phyloP scores from a whole-genome alignment of 1,140 invertebrate species.

The Anoplophora glabripennis region DNA sequence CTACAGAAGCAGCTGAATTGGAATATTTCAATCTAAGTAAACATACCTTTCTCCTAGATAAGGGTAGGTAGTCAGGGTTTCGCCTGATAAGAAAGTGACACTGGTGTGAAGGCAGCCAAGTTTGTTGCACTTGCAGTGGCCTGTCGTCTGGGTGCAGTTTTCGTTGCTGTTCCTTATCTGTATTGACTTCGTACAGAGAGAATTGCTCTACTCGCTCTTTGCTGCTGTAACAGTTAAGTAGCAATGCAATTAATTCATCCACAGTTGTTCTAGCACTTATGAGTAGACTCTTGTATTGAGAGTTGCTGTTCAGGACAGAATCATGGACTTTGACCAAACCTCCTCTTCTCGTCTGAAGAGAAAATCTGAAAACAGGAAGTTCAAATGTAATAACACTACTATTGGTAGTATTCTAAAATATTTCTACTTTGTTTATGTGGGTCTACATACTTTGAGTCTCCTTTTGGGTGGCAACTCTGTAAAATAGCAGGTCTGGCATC shows the following conservation, averaged over 20 bases:
- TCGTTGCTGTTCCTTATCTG: conserved; percentile 73
- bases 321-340: conserved; percentile 89
- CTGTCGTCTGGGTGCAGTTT: conserved; percentile 83
- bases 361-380: conserved; percentile 65
- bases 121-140: conserved; percentile 77
- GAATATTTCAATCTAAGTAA: too few species aligned
- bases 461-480: conserved; percentile 86
- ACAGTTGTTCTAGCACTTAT: conserved; percentile 87
- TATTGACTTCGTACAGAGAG: conserved; percentile 80
- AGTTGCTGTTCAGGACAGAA: conserved; percentile 83
- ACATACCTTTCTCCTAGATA: conserved; percentile 58
- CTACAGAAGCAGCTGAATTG: too few species aligned
- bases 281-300: conserved; percentile 87
- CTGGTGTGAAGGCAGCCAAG: conserved; percentile 63
- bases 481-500: conserved; percentile 83
- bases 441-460: conserved; percentile 75
- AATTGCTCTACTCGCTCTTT: conserved; percentile 80
- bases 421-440: not conserved
- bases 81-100: conserved; percentile 75
- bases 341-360: conserved; percentile 77
- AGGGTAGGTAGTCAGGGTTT: conserved; percentile 70
- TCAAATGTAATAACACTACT: too few species aligned
- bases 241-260: conserved; percentile 80
- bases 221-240: conserved; percentile 82
- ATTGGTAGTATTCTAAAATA: not conserved